Evolutionary conservation across 2,888 invertebrate genomes (phyloP).

Genomic region (Megamerina dolium): DNA sequence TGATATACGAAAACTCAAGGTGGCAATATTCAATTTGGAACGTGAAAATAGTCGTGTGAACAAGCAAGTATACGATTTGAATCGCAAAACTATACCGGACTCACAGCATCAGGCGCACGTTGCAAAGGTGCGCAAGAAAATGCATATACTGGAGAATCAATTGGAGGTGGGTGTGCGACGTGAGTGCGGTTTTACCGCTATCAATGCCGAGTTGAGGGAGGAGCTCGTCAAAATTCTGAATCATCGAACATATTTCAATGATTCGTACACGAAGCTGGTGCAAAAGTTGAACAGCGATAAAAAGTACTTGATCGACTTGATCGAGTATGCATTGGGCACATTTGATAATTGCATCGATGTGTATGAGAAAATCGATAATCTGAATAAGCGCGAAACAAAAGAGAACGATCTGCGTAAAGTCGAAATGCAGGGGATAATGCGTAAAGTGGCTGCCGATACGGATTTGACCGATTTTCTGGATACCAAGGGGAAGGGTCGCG

Average conservation of each 20-base stretch:
- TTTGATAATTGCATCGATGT: conserved; percentile 44
- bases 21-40: conserved; percentile 35
- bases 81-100: conserved; percentile 41
- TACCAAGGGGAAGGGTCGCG: conserved; percentile 34
- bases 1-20: conserved; percentile 38
- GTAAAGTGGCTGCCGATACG: conserved; percentile 38
- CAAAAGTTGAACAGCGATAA: conserved; percentile 42
- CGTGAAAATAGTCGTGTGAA: conserved; percentile 38
- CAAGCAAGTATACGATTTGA: conserved; percentile 41
- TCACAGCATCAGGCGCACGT: conserved; percentile 40
- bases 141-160: conserved; percentile 41
- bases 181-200: conserved; percentile 40
- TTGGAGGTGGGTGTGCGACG: conserved; percentile 40
- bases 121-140: conserved; percentile 30
- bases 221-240: conserved; percentile 38
- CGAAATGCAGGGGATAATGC: conserved; percentile 43
- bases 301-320: conserved; percentile 44
- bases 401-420: conserved; percentile 37
- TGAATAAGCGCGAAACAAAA: conserved; percentile 33
- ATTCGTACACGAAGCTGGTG: conserved; percentile 42
- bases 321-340: conserved; percentile 42
- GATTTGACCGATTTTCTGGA: conserved; percentile 37
- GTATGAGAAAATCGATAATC: conserved; percentile 41
- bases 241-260: conserved; percentile 41
- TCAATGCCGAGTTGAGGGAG: conserved; percentile 36